phyloP scores from a whole-genome alignment of 2,888 invertebrate genomes.

The Holacanthella duospinosa region DNA sequence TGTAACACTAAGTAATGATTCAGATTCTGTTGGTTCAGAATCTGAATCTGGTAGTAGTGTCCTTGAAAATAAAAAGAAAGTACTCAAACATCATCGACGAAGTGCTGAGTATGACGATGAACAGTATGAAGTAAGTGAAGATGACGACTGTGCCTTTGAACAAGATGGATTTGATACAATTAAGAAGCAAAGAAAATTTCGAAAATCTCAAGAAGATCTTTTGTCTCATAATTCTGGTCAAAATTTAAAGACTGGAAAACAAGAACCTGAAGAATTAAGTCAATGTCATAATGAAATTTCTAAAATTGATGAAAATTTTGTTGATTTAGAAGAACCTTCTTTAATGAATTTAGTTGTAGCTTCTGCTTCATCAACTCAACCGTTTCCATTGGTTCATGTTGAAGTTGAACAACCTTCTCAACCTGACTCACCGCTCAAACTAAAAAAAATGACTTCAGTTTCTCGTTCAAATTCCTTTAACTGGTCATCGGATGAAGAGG shows the following conservation, averaged over 20 bases:
- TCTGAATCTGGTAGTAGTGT: conserved; percentile 36
- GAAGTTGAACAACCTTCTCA: background rate
- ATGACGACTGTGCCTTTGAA: conserved; percentile 36
- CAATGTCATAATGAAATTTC: too few species aligned
- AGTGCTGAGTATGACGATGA: conserved; percentile 35
- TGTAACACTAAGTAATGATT: conserved; percentile 26
- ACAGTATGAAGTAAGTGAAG: conserved; percentile 20
- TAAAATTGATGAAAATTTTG: background rate
- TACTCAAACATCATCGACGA: conserved; percentile 33
- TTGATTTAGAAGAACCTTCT: background rate
- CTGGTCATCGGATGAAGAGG: conserved; percentile 89
- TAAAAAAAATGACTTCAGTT: background rate
- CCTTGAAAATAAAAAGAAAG: conserved; percentile 31
- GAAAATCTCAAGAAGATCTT: conserved; percentile 10
- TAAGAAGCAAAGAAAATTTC: conserved; percentile 22
- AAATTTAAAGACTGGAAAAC: background rate
- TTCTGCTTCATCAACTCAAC: background rate
- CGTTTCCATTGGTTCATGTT: background rate
- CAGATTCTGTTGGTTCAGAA: conserved; percentile 35
- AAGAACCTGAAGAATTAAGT: background rate
- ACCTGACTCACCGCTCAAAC: background rate
- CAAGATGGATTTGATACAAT: conserved; percentile 38
- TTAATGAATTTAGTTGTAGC: too few species aligned
- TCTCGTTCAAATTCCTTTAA: conserved; percentile 45
- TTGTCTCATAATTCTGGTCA: background rate